Conservation (phyloP, 2,888 invertebrate genomes). For the Polydrusus pterygomalis region DNA sequence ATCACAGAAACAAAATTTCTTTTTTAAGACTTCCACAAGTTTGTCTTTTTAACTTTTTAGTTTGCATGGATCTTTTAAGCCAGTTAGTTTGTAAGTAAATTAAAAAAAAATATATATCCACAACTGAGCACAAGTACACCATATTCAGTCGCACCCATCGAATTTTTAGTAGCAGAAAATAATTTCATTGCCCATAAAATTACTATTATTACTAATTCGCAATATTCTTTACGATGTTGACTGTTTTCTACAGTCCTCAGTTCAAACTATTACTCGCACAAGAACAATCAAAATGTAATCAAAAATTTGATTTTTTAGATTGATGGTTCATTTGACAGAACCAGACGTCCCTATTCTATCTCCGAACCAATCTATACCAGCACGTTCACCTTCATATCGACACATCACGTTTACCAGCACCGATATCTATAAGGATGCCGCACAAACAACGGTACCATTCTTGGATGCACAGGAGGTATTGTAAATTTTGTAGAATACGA, state of each 20-base stretch:
- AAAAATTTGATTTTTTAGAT: conserved; percentile 68
- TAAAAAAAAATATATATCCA: background rate
- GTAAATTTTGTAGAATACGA: too few species aligned
- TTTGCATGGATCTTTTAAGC: conserved; percentile 60
- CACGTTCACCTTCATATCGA: conserved; percentile 73
- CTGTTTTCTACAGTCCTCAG: too few species aligned
- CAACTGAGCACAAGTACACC: background rate
- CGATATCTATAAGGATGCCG: conserved; percentile 83
- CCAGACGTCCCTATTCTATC: conserved; percentile 82
- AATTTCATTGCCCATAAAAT: too few species aligned
- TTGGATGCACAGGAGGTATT: conserved; percentile 82
- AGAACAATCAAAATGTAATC: background rate
- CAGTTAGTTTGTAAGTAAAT: conserved; percentile 60
- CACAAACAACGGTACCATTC: conserved; percentile 89
- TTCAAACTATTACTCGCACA: too few species aligned
- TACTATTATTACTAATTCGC: too few species aligned
- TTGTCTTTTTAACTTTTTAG: conserved; percentile 50
- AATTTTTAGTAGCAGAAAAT: too few species aligned
- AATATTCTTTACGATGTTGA: too few species aligned
- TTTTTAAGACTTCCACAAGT: too few species aligned
- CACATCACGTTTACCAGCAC: conserved; percentile 74
- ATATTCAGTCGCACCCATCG: too few species aligned
- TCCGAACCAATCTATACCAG: conserved; percentile 67
- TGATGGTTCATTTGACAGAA: conserved; percentile 74
- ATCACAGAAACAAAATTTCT: too few species aligned